These are phyloP conservation scores for Habropoda laboriosa DNA, from an alignment of 1,140 invertebrate genomes.

Conservation along the genomic window DNA sequence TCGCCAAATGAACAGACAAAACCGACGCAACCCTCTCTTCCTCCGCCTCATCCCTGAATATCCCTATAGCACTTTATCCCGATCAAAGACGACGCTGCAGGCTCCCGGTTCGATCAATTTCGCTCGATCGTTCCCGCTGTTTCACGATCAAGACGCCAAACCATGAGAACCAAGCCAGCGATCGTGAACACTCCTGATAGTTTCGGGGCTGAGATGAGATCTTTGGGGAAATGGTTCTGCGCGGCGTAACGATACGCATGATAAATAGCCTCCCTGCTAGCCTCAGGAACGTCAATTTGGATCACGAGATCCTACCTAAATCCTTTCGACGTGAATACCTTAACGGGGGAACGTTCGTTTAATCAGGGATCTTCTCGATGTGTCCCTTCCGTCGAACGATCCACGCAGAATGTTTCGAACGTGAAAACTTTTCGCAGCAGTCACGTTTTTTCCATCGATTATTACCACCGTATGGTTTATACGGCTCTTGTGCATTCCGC, in stretches of 20 bases:
- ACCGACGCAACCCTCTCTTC: conserved; percentile 33
- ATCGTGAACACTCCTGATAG: conserved; percentile 17
- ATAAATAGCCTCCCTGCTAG: conserved; percentile 28
- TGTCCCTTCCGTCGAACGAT: neutral
- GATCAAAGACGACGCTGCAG: conserved; percentile 63
- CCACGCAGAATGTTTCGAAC: too few species aligned
- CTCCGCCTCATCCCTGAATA: conserved; percentile 24
- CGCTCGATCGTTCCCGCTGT: conserved; percentile 54
- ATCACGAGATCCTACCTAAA: neutral
- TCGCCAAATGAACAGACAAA: conserved; percentile 67
- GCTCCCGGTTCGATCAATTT: conserved; percentile 67
- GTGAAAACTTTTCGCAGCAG: too few species aligned
- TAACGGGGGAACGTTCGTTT: neutral
- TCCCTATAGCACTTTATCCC: conserved; percentile 50
- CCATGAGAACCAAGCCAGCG: conserved; percentile 7
- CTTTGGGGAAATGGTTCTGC: neutral
- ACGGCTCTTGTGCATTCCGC: neutral
- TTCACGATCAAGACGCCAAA: conserved; percentile 44
- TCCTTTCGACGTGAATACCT: conserved; percentile 12
- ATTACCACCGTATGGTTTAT: neutral
- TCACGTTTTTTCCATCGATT: too few species aligned
- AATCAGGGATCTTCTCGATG: conserved; percentile 1
- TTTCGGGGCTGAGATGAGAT: neutral
- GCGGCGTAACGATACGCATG: conserved; percentile 31
- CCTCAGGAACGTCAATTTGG: conserved; percentile 6